Evolutionary conservation across 2,888 invertebrate genomes (phyloP), one percentile per base, ranked within the genome.

Genomic region (Lochmaea crataegi): DNA sequence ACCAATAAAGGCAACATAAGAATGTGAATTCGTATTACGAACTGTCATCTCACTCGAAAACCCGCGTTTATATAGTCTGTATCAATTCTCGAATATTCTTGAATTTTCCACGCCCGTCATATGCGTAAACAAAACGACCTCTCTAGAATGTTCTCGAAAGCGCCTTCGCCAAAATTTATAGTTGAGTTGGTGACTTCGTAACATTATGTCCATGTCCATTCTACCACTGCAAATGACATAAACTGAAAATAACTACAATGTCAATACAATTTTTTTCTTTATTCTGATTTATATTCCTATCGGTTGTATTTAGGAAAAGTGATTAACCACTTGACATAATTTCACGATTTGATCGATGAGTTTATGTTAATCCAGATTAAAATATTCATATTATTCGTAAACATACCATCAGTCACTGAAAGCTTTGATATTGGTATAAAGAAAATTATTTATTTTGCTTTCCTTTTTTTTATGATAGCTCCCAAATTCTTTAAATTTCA

Each of bases 331-430:
- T 51, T 51, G 51, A 51, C 51, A 51, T n/a, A 51, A 14, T 51
- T 51, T 7, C 7, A 51, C n/a, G 4, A 51, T 51, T 4, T 51
- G 51, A 51, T 51, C 14, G n/a, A 51, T 51, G 51, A 51, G 51
- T 51, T 51, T 51, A 51, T 51, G 51, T 51, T 51, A n/a, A 51
- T 51, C 11, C 16, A n/a, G n/a, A 51, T n/a, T 51, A 51, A 51
- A n/a, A 16, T 51, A 45, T 45, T 45, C 14, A 45, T 45, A 12
- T 45, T 45, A 45, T 45, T 2, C 45, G 14, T 45, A 2, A 45
- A 45, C 4, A 45, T 45, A 12, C 12, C 45, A 12, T 45, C 45
- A 45, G 45, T 12, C 45, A 45, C 45, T 45, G 1, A 11, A 10
- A 10, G 10, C 11, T 12, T 45, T 10, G 45, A 12, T 45, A 12